A percentile compares a stretch with the other conserved stretches of the same genome.
Evolutionary conservation across 2,113 vertebrate genomes (phyloP).

Genomic region (Morone chrysops): DNA sequence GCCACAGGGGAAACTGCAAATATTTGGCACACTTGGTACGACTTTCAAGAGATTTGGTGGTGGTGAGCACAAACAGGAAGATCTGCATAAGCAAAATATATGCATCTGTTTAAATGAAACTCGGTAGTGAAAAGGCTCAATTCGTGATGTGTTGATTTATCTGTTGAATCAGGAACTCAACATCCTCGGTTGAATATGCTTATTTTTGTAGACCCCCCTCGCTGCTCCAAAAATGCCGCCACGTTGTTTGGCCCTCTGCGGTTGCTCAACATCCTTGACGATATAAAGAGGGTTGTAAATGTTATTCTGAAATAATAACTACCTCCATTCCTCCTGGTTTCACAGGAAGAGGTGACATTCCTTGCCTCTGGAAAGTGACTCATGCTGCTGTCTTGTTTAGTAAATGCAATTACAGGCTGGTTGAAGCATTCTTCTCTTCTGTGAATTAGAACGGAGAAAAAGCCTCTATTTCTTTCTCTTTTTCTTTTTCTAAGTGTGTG

Average conservation of each 20-base stretch:
- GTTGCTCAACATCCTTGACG: slow-evolving; percentile 57
- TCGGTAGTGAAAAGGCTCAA: slow-evolving; percentile 26
- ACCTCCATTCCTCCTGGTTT: slow-evolving; percentile 49
- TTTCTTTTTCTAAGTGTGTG: slow-evolving; percentile 5
- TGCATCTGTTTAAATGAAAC: slow-evolving; percentile 53
- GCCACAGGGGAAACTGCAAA: slow-evolving; percentile 76
- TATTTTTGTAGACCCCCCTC: slow-evolving; percentile 61
- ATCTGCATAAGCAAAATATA: slow-evolving; percentile 59
- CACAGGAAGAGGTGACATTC: slow-evolving; percentile 73
- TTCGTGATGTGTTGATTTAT: slow-evolving; percentile 46
- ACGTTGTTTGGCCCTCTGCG: slow-evolving; percentile 52
- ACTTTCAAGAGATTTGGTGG: slow-evolving; percentile 68
- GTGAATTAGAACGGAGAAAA: slow-evolving; percentile 48
- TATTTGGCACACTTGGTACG: slow-evolving; percentile 74
- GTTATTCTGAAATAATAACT: slow-evolving; percentile 51
- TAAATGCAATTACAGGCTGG: slow-evolving; percentile 61
- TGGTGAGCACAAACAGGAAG: slow-evolving; percentile 75
- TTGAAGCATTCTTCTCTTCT: slow-evolving; percentile 47
- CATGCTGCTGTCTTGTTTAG: slow-evolving; percentile 69
- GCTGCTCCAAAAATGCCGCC: slow-evolving; percentile 28
- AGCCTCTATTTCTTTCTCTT: neutral
- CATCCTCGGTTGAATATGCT: slow-evolving; percentile 54
- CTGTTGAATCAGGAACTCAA: slow-evolving; percentile 48
- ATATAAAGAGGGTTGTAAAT: slow-evolving; percentile 57
- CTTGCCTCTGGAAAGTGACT: slow-evolving; percentile 70